Evolutionary conservation across 2,113 vertebrate species (phyloP), one percentile per base, ranked within the genome.

Genomic region (Scomber scombrus): DNA sequence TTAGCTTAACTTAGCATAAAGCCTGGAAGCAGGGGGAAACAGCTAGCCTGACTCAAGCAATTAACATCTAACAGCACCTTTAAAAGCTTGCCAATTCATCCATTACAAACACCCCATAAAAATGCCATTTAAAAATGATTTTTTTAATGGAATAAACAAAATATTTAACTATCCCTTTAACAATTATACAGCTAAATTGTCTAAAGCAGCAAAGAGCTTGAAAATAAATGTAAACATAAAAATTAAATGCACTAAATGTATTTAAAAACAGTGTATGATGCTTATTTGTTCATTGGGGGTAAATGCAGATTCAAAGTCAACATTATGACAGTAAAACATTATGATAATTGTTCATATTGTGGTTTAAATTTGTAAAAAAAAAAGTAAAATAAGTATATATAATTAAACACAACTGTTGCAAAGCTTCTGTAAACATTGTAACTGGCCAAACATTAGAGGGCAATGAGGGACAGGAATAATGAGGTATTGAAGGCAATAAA

Each of bases 401-500:
- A 10, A 40, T 63, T 10, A 54, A 46, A 55, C 31, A 31, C 14
- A 78, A 0, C 5, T 23, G 31, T 31, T 40, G 11, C 49, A 52
- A 66, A 49, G 5, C 56, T 29, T 58, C 54, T 69, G 34, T 69
- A 71, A 72, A 63, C 16, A 78, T 15, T 55, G 6, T n/a, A 34
- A 62, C 3, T 49, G 10, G 40, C 18, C 2, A 64, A 81, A 67
- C 56, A 71, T 62, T 54, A 49, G 31, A 56, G 4, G 11, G 47
- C 19, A 66, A 50, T 21, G 21, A 31, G 6, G 26, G 31, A 50
- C 16, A 78, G 66, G 21, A 71, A 82, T 74, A 9, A 40, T 85
- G 88, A 92, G 89, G 79, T 93, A 91, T 54, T 83, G 43, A 84
- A 88, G 45, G 78, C 43, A 87, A 89, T 89, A 87, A 92, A 86